phyloP scores from a whole-genome alignment of 2,113 vertebrate genomes.

The Helogale parvula region DNA sequence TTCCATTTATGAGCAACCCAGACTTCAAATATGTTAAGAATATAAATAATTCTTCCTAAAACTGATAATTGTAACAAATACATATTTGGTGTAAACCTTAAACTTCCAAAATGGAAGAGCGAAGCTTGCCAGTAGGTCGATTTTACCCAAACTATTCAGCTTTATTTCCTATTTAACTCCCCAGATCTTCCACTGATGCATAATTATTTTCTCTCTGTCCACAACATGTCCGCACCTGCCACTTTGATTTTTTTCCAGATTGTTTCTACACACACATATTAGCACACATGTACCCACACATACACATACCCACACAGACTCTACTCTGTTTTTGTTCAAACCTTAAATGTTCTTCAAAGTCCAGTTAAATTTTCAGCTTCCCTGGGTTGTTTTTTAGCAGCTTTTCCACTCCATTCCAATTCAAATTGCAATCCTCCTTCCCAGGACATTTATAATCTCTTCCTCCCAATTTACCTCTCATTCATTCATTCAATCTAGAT shows the following conservation, averaged over 20 bases:
- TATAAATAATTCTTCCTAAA: background rate
- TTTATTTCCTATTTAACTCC: background rate
- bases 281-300: background rate
- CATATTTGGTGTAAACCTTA: background rate
- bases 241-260: background rate
- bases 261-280: background rate
- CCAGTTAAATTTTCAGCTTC: conserved; percentile 13
- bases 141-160: background rate
- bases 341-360: background rate
- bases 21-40: background rate
- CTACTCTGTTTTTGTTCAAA: background rate
- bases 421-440: background rate
- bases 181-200: background rate
- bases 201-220: background rate
- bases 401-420: background rate
- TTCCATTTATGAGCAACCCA: background rate
- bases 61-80: background rate
- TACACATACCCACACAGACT: background rate
- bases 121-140: background rate
- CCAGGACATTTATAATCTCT: background rate
- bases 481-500: background rate
- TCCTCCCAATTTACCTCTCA: background rate
- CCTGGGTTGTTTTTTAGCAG: background rate
- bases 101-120: background rate
- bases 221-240: background rate